These are phyloP conservation scores for Megalops cyprinoides DNA, from an alignment of 2,797 vertebrate genomes.

Conservation along the genomic window DNA sequence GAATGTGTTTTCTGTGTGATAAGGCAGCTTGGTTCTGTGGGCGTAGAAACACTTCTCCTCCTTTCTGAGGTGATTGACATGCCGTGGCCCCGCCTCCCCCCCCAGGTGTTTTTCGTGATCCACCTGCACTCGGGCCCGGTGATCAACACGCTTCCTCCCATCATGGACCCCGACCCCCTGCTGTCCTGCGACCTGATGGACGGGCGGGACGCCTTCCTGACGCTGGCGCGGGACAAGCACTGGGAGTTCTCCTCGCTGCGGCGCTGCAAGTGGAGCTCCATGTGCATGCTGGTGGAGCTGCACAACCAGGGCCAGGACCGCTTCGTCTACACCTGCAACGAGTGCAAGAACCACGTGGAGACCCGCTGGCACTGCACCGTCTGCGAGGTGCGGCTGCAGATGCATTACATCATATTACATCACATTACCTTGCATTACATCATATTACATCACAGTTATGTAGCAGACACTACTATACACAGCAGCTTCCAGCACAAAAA, in stretches of 20 bases:
- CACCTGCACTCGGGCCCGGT: constrained; percentile 89
- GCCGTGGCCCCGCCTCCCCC: not conserved
- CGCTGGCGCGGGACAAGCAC: constrained; percentile 94
- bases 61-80: too few species aligned
- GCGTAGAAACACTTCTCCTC: too few species aligned
- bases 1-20: too few species aligned
- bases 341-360: constrained; percentile 98
- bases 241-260: constrained; percentile 97
- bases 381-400: constrained; percentile 92
- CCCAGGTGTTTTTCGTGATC: constrained; percentile 97
- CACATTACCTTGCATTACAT: too few species aligned
- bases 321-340: constrained; percentile 98
- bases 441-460: too few species aligned
- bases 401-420: too few species aligned
- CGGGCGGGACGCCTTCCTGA: constrained; percentile 93
- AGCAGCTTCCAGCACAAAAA: too few species aligned
- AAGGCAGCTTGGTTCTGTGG: too few species aligned
- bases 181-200: constrained; percentile 98
- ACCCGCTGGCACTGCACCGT: constrained; percentile 97
- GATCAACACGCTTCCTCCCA: constrained; percentile 90
- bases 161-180: constrained; percentile 89
- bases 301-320: constrained; percentile 98
- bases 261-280: constrained; percentile 95
- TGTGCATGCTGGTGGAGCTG: constrained; percentile 97
- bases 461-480: too few species aligned